Evolutionary conservation across 2,113 vertebrate species (phyloP), one percentile per base, ranked within the genome.

Genomic region (Apodemus speciosus): DNA sequence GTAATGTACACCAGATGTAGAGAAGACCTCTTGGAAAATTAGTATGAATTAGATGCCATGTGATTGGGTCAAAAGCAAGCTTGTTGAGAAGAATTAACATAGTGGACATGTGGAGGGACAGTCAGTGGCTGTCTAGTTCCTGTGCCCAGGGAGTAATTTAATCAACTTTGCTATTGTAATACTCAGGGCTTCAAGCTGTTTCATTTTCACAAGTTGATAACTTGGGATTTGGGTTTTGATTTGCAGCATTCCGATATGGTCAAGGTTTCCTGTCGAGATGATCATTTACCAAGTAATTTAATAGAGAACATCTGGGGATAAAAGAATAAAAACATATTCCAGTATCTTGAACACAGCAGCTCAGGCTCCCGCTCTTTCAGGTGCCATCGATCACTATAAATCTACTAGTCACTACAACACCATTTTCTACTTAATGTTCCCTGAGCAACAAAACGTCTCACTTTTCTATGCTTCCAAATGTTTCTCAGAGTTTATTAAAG

Each of bases 1-100:
- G 97, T 98, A 98, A 98, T 98, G 94, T 94, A 95, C 94, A 98
- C 95, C 98, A 98, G 98, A 98, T 98, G 97, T 97, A 97, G 97
- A 96, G 92, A 98, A 98, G 98, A 98, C 97, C 97, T 97, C 97
- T 95, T 97, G 96, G 96, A 98, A 98, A 97, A 98, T 98, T 98
- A 96, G 96, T 97, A 95, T 94, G 96, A 98, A 97, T 98, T 97
- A 97, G 92, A 84, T 97, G 97, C 96, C 97, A 95, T 93, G 96
- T 92, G 95, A 97, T 97, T 98, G 98, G 97, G 98, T 97, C 90
- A 97, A 97, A 97, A 93, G 95, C 76, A 96, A 92, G 94, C 96
- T 97, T 98, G 96, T 95, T 95, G 95, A 93, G 97, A 97, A 97
- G 97, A 98, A 97, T 96, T 98, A 93, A 98, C 97, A 93, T 60